Base-by-base conservation (phyloP, 2,113 vertebrate genomes). In the Cavia porcellus region DNA sequence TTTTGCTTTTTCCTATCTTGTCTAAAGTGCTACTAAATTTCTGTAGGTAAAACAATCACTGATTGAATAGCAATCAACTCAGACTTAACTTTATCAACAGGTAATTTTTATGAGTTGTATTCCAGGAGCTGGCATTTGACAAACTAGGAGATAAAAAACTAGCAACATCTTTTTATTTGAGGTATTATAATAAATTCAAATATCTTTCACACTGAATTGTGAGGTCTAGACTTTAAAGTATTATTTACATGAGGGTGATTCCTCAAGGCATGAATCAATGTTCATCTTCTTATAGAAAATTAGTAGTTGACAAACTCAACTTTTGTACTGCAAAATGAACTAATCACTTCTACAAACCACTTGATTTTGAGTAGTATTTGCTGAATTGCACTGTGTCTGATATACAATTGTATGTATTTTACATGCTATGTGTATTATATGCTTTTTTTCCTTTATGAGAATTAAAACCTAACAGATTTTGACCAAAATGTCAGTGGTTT, bases 191-290 rank as follows among this genome's bases (percentile, higher is more conserved):
- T 92, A 92, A 79, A 79, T 96, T 88, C 38, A 89, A 94, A 92
- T 22, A 96, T 77, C 20, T 97, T 97, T 96, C 59, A 92, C 95
- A 88, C 64, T 80, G 70, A 92, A 97, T 81, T 87, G 93, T 57
- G 42, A 94, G 30, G 57, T 35, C 17, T 72, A 95, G 32, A 92
- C 83, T 93, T 92, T 77, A 96, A 96, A 89, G 92, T 66, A 30
- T 80, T 79, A 81, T 87, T 61, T 96, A 83, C 35, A 68, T 32
- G 66, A 95, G 96, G 19, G 59, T 12, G 5, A 11, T 25, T 55
- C 30, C 11, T 87, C 24, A 35, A 74, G 25, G 84, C 45, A 82
- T 38, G 50, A 90, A 89, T 77, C 22, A 52, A n/a, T 72, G 74
- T 68, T 86, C 35, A 45, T 80, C 47, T 91, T 85, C 55, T 47